These are phyloP conservation scores for Tinea pellionella DNA, from an alignment of 2,888 invertebrate genomes.

Conservation along the genomic window DNA sequence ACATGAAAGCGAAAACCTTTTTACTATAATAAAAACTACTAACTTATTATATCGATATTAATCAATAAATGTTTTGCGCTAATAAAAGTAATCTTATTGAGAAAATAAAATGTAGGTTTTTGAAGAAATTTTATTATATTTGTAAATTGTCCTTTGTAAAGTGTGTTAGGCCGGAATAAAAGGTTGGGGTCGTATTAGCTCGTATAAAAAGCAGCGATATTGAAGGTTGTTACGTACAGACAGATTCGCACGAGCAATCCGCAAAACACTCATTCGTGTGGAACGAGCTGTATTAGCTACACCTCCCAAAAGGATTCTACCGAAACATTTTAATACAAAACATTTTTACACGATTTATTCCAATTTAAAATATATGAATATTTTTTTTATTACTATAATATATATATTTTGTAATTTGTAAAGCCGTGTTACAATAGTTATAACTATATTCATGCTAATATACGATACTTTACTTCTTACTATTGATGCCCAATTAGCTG, in stretches of 20 bases:
- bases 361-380: background rate
- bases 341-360: background rate
- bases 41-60: no score
- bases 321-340: background rate
- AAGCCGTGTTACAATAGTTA: background rate
- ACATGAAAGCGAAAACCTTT: conserved; percentile 17
- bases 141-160: background rate
- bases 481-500: no score
- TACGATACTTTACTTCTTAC: no score
- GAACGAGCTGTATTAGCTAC: conserved; percentile 28
- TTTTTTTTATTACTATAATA: no score
- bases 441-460: no score
- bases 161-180: background rate
- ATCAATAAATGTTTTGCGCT: no score
- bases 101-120: no score
- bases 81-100: no score
- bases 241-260: conserved; percentile 41
- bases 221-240: conserved; percentile 51
- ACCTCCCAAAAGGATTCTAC: background rate
- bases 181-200: background rate
- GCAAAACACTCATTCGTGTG: conserved; percentile 36
- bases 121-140: background rate
- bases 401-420: no score
- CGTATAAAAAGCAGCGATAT: conserved; percentile 29
- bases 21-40: background rate